Evolutionary conservation across 2,888 invertebrate species (phyloP).

Genomic region (Drosophila neutralis): DNA sequence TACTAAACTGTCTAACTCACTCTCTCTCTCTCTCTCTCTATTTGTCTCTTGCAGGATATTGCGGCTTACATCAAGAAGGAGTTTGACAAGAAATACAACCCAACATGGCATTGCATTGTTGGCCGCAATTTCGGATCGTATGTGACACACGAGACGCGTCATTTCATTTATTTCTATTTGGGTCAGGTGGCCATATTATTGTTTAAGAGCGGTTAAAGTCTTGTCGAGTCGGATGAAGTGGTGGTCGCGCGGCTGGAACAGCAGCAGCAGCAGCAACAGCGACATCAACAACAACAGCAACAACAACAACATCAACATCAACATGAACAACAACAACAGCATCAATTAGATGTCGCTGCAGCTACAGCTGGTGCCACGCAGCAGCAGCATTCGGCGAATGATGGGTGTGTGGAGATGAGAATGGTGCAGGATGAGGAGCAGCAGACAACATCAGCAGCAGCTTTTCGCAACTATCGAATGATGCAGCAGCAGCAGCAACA

Average conservation of each 20-base stretch:
- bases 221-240: slow-evolving; percentile 79
- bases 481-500: slow-evolving; percentile 14
- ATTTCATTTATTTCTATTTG: slow-evolving; percentile 99
- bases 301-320: slow-evolving; percentile 43
- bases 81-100: slow-evolving; percentile 99
- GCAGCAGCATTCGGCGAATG: slow-evolving; percentile 27
- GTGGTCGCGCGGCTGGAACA: slow-evolving; percentile 71
- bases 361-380: slow-evolving; percentile 14
- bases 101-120: slow-evolving; percentile 99
- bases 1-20: slow-evolving; percentile 2
- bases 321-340: slow-evolving; percentile 32
- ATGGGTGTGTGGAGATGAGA: slow-evolving; percentile 21
- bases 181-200: slow-evolving; percentile 99
- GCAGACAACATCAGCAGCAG: slow-evolving; percentile 26
- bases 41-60: slow-evolving; percentile 90
- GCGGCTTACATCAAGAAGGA: slow-evolving; percentile 99
- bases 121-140: slow-evolving; percentile 99
- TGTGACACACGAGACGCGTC: slow-evolving; percentile 99
- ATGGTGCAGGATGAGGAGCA: slow-evolving; percentile 34
- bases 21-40: slow-evolving; percentile 7
- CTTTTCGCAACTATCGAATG: slow-evolving; percentile 14
- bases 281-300: slow-evolving; percentile 27
- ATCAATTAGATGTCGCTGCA: slow-evolving; percentile 20
- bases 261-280: slow-evolving; percentile 49
- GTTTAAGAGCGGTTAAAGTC: slow-evolving; percentile 97